phyloP scores from a whole-genome alignment of 2,888 invertebrate species.

The Drosophila longiperda region DNA sequence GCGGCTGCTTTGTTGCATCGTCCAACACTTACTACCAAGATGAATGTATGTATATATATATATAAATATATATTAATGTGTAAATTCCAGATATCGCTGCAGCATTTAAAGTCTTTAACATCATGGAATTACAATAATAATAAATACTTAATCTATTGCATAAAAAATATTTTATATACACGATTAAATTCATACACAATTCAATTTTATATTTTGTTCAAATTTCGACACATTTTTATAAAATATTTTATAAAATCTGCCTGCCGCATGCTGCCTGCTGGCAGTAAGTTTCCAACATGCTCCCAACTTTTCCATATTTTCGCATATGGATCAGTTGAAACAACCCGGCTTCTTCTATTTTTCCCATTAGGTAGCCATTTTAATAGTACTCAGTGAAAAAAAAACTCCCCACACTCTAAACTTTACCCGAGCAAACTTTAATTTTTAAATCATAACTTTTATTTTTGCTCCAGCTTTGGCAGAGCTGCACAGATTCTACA shows the following conservation, averaged over 20 bases:
- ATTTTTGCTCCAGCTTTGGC: constrained; percentile 55
- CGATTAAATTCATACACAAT: background rate
- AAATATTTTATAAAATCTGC: constrained; percentile 1
- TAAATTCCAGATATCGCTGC: background rate
- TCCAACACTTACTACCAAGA: constrained; percentile 36
- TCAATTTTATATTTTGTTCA: background rate
- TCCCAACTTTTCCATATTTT: constrained; percentile 49
- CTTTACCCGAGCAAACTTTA: constrained; percentile 63
- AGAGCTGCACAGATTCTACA: constrained; percentile 15
- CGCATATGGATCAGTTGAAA: constrained; percentile 59
- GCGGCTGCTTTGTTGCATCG: constrained; percentile 47
- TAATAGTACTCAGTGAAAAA: constrained; percentile 35
- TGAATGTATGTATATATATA: background rate
- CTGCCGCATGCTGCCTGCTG: constrained; percentile 32
- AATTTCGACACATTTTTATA: constrained; percentile 1
- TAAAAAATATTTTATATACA: background rate
- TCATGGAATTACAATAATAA: background rate
- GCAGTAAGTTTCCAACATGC: constrained; percentile 36
- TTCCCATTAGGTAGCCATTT: constrained; percentile 64
- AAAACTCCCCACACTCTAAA: constrained; percentile 28
- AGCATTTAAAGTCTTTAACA: background rate
- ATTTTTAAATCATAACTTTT: constrained; percentile 77
- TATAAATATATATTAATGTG: background rate
- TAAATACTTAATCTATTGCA: background rate
- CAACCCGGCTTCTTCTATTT: constrained; percentile 58